Evolutionary conservation across 2,888 invertebrate genomes (phyloP).

Genomic region (Himalopsyche tibetana): DNA sequence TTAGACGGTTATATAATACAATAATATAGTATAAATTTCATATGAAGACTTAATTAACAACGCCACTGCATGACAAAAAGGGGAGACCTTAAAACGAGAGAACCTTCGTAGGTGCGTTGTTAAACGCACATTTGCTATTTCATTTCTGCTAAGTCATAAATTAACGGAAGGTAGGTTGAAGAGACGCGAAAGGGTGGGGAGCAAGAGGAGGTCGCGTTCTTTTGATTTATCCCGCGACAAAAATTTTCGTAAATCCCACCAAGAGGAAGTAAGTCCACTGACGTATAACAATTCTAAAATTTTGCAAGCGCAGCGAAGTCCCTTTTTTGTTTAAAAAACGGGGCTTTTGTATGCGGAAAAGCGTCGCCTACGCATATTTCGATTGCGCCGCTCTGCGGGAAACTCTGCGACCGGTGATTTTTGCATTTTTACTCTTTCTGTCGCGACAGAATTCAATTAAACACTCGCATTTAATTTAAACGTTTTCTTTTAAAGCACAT

Average conservation of each 20-base stretch:
- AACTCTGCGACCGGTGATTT: slow-evolving; percentile 24
- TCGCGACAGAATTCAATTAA: slow-evolving; percentile 6
- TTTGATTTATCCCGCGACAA: slow-evolving; percentile 64
- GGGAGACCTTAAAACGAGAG: slow-evolving; percentile 17
- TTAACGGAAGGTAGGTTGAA: slow-evolving; percentile 52
- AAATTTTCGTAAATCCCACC: slow-evolving; percentile 53
- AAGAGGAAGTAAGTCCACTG: slow-evolving; percentile 46
- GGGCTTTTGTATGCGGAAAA: slow-evolving; percentile 46
- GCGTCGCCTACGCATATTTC: slow-evolving; percentile 29
- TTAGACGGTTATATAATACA: no score
- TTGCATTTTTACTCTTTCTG: slow-evolving; percentile 25
- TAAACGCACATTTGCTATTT: slow-evolving; percentile 63
- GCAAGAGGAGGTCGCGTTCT: slow-evolving; percentile 54
- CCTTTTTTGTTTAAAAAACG: slow-evolving; percentile 53
- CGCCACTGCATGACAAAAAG: slow-evolving; percentile 34
- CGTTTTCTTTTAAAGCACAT: slow-evolving; percentile 4
- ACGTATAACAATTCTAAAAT: slow-evolving; percentile 39
- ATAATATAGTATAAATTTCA: not conserved
- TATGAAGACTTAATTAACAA: slow-evolving; percentile 20
- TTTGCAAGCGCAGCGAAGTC: slow-evolving; percentile 56
- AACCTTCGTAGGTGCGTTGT: slow-evolving; percentile 37
- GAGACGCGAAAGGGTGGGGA: not conserved
- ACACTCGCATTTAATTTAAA: slow-evolving; percentile 34
- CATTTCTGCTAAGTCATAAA: slow-evolving; percentile 64
- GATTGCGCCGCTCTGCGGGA: slow-evolving; percentile 46